Percentiles rank a stretch among this genome's conserved stretches.
phyloP scores from a whole-genome alignment of 2,797 vertebrate genomes.

The Clarias laeviceps region DNA sequence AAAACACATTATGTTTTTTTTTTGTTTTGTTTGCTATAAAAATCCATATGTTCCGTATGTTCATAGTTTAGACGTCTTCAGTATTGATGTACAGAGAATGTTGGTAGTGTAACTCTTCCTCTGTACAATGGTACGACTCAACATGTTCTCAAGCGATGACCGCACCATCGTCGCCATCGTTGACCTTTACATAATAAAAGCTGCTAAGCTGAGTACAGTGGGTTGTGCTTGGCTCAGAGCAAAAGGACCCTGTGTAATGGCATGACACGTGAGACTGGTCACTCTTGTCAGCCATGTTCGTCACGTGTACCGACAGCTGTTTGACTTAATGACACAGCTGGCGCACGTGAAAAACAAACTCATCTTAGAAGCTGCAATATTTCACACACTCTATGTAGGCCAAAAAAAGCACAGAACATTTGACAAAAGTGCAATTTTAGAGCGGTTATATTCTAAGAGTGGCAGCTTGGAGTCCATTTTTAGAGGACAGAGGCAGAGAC shows the following conservation, averaged over 20 bases:
- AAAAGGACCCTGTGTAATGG: background rate
- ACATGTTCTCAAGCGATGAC: no score
- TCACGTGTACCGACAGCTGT: background rate
- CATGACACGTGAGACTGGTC: background rate
- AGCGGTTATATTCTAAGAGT: slow-evolving; percentile 17
- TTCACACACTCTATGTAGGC: background rate
- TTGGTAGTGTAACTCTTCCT: no score
- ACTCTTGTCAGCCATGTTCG: slow-evolving; percentile 1
- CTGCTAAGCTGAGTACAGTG: background rate
- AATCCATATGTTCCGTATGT: no score
- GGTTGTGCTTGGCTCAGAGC: background rate
- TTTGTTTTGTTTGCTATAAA: no score
- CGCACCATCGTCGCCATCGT: no score
- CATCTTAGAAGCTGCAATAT: no score
- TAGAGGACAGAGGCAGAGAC: slow-evolving; percentile 21
- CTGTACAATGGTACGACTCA: no score
- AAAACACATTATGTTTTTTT: no score
- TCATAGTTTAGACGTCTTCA: no score
- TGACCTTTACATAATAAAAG: background rate
- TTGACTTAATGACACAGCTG: background rate
- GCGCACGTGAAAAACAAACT: background rate
- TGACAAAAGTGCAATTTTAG: slow-evolving; percentile 5
- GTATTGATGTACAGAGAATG: no score
- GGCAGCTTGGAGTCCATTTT: slow-evolving; percentile 29
- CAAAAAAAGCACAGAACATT: slow-evolving; percentile 37